Base-by-base conservation (phyloP, 1,140 invertebrate genomes). In the Zelostemma sp. region DNA sequence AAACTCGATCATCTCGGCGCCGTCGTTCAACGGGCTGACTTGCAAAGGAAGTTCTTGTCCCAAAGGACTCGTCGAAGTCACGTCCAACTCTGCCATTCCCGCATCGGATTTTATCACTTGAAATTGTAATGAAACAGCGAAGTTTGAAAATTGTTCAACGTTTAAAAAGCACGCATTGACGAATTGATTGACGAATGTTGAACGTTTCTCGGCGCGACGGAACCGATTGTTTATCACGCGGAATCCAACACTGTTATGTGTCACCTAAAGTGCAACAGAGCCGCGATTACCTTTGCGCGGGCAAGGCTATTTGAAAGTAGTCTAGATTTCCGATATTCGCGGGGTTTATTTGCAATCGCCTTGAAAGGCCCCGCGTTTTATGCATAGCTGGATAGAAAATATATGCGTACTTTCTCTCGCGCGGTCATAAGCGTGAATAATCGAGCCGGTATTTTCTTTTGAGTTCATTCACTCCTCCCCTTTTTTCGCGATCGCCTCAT, bases 81-180 rank as follows among this genome's bases (percentile, higher is more conserved):
- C 92, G 75, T 97, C 94, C 53, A 98, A 84, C 67, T 98, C 94
- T 1, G 96, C 95, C 57, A 93, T 89, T 8, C 97, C 96, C 40
- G 96, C 95, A 66, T 95, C 92, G 63, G 91, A 90, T 51, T 93
- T 91, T 75, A 94, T 92, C 47, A 98, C 95, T 95, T 19, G 88
- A 87, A 35, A 35, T 9, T 35, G 3, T 9, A 9, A 35, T 40
- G 15, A 6, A 45, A 45, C 14, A 45, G 3, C 16, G 41, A 15
- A 16, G 5, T n/a, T 9, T n/a, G 11, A 45, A 45, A 45, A 9
- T 5, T 45, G 38, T 41, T 41, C 1, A 21, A 41, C 4, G 35
- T 8, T 9, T 12, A 58, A 11, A 47, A 19, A 4, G 12, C n/a
- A n/a, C n/a, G n/a, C n/a, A n/a, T n/a, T n/a, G n/a, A n/a, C n/a